Evolutionary conservation across 2,113 vertebrate genomes (phyloP), one percentile per base, ranked within the genome.

Genomic region (Colossoma macropomum): DNA sequence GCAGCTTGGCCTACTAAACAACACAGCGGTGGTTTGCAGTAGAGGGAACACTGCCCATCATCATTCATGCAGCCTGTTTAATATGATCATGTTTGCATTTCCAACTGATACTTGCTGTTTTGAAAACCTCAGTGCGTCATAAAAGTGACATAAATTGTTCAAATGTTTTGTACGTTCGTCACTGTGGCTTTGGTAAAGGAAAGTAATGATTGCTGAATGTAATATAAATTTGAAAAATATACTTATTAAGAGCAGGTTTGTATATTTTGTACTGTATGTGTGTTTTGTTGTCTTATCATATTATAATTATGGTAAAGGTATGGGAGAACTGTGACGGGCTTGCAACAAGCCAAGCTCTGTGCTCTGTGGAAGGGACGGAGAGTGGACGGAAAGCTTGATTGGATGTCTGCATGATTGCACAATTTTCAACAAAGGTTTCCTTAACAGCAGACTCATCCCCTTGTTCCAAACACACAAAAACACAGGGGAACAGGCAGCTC

Each of bases 351-450:
- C 28, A 77, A 12, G 66, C 52, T 81, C 79, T 89, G 84, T 81
- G 59, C 80, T 72, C 84, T 89, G 88, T 89, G 87, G 87, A 84
- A 89, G 90, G 89, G 89, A 87, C 87, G 79, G 86, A 88, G 63
- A 84, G 79, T 41, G 11, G 32, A n/a, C 82, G 21, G 88, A 85
- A 71, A 77, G 86, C 85, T 90, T 92, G 90, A 91, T 92, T 91
- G 87, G 88, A 88, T 88, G 88, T 89, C 86, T 85, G 87, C 92
- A 92, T 90, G 93, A 90, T 91, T 93, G 92, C 92, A 88, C 91
- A 90, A 93, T 92, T 90, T 90, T 78, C 54, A 91, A 95, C 93
- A 95, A 95, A 81, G 89, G 90, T 90, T 88, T 89, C 90, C 90
- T 90, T 87, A 92, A 94, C 93, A 89, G 89, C 86, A 90, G 89